Percentiles rank a stretch among this genome's conserved stretches.
Conservation (phyloP, 2,113 vertebrate genomes). For the Lasiurus cinereus region DNA sequence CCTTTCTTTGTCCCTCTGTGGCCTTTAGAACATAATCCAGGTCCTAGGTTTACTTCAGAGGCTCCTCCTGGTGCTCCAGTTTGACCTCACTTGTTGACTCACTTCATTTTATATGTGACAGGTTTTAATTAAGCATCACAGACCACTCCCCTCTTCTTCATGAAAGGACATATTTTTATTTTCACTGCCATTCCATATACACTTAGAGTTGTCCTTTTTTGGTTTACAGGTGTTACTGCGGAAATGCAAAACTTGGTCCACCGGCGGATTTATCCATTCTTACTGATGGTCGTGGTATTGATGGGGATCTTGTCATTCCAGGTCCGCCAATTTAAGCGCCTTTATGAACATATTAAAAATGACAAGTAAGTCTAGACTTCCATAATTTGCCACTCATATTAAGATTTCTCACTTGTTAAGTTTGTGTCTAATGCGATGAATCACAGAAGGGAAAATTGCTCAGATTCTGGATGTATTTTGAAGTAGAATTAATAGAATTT, state of each 20-base stretch:
- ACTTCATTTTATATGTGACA: accelerated
- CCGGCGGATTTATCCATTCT: slow-evolving; percentile 98
- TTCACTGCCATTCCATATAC: background rate
- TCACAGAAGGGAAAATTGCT: background rate
- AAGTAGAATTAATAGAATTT: background rate
- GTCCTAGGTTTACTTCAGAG: no score
- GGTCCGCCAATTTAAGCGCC: slow-evolving; percentile 99
- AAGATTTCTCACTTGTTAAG: background rate
- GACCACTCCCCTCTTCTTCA: background rate
- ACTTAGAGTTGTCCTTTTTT: slow-evolving; percentile 1
- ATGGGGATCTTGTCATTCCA: slow-evolving; percentile 98
- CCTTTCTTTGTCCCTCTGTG: background rate
- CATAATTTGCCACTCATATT: background rate
- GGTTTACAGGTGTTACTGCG: slow-evolving; percentile 92
- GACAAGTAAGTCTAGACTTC: slow-evolving; percentile 93
- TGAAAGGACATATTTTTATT: background rate
- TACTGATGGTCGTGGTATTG: slow-evolving; percentile 97
- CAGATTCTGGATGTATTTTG: background rate
- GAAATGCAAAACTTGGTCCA: slow-evolving; percentile 99
- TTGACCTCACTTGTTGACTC: background rate
- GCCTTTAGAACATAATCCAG: background rate
- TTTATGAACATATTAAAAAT: slow-evolving; percentile 99
- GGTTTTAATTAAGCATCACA: background rate
- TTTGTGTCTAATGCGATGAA: background rate
- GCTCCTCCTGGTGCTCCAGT: no score